phyloP scores from a whole-genome alignment of 2,888 invertebrate genomes.

The Thera britannica region DNA sequence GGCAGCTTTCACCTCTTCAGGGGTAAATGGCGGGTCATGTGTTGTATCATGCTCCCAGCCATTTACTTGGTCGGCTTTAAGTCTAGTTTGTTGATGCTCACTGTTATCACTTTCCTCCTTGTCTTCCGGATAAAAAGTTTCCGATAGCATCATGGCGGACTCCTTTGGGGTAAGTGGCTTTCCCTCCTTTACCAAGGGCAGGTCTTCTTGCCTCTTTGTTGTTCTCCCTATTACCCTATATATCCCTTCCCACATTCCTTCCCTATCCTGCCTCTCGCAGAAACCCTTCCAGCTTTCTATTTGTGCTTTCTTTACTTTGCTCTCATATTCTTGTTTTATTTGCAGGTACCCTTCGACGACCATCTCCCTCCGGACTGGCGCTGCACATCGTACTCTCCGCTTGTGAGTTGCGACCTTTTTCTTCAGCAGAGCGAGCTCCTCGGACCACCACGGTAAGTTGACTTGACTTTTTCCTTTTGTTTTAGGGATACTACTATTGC shows the following conservation, averaged over 20 bases:
- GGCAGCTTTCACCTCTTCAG: slow-evolving; percentile 18
- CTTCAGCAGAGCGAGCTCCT: no score
- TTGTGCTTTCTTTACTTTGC: background rate
- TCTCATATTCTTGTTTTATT: no score
- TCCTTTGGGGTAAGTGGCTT: background rate
- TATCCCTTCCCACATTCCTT: no score
- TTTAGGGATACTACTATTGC: no score
- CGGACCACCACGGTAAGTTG: no score
- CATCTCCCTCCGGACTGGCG: no score
- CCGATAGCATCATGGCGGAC: slow-evolving; percentile 16
- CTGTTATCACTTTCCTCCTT: background rate
- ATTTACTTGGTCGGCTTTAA: slow-evolving; percentile 17
- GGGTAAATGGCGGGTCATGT: slow-evolving; percentile 37
- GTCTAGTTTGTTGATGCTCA: slow-evolving; percentile 18
- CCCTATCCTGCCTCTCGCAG: background rate
- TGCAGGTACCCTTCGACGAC: no score
- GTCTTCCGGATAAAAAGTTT: slow-evolving; percentile 30
- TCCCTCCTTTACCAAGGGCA: no score
- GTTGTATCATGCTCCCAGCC: background rate
- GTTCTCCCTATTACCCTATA: no score
- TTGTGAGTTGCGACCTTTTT: no score
- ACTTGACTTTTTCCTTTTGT: no score
- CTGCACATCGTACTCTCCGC: no score
- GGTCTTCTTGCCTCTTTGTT: background rate
- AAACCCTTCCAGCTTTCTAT: background rate